phyloP scores from a whole-genome alignment of 2,888 invertebrate species.

The Odontomyia ornata region DNA sequence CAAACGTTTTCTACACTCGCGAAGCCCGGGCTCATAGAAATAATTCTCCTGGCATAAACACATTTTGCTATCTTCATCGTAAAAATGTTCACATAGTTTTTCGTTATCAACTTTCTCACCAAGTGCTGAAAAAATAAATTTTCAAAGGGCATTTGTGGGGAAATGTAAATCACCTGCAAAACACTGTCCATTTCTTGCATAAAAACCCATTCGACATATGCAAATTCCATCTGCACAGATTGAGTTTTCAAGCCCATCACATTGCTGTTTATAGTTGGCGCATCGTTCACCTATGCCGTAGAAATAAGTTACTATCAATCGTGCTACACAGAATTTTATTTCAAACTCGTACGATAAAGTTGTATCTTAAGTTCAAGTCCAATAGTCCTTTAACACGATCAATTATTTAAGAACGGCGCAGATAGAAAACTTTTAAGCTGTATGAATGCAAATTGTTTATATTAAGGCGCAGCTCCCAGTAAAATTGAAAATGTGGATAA shows the following conservation, averaged over 20 bases:
- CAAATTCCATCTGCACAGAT: slow-evolving; percentile 59
- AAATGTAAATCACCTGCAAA: slow-evolving; percentile 56
- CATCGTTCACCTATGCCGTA: slow-evolving; percentile 48
- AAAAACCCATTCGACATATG: slow-evolving; percentile 60
- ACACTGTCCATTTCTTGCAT: slow-evolving; percentile 58
- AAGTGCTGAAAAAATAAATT: slow-evolving; percentile 55
- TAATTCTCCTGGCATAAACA: slow-evolving; percentile 62
- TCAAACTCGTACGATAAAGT: too few relatives aligned
- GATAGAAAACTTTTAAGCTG: too few relatives aligned
- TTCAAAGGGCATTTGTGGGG: not conserved
- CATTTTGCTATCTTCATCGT: slow-evolving; percentile 57
- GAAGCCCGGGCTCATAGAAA: slow-evolving; percentile 59
- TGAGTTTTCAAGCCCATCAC: slow-evolving; percentile 59
- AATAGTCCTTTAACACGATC: too few relatives aligned
- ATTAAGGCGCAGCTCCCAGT: too few relatives aligned
- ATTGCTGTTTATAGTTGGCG: slow-evolving; percentile 52
- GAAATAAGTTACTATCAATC: too few relatives aligned
- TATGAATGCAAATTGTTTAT: too few relatives aligned
- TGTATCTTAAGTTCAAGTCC: too few relatives aligned
- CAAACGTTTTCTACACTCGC: slow-evolving; percentile 61
- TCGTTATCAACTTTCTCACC: slow-evolving; percentile 62
- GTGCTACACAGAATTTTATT: too few relatives aligned
- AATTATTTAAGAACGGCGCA: too few relatives aligned
- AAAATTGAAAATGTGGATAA: too few relatives aligned
- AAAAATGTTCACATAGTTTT: slow-evolving; percentile 59